phyloP scores from a whole-genome alignment of 2,888 invertebrate species.

The Nebria salina region DNA sequence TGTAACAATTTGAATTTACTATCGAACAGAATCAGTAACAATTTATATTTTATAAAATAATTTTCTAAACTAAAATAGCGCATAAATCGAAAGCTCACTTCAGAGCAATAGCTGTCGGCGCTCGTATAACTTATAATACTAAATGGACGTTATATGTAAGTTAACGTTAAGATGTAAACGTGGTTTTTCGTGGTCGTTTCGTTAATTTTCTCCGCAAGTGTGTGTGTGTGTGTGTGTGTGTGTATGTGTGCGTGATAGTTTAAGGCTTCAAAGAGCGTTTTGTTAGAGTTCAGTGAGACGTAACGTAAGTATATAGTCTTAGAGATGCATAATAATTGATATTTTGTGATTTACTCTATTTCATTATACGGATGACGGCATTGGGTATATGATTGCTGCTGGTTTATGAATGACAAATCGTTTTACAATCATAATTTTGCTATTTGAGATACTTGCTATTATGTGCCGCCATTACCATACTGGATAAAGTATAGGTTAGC shows the following conservation, averaged over 20 bases:
- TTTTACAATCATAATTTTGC: not conserved
- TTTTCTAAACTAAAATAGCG: slow-evolving; percentile 36
- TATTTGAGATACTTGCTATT: not conserved
- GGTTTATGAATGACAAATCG: slow-evolving; percentile 28
- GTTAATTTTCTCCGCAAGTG: slow-evolving; percentile 33
- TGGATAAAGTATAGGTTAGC: not conserved
- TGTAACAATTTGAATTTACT: slow-evolving; percentile 1
- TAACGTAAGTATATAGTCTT: slow-evolving; percentile 14
- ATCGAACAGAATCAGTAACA: slow-evolving; percentile 8
- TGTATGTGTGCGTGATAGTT: slow-evolving; percentile 19
- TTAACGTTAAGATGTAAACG: slow-evolving; percentile 16
- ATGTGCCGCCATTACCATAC: not conserved
- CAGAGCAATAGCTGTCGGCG: slow-evolving; percentile 28
- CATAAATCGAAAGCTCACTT: slow-evolving; percentile 21
- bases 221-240: not conserved
- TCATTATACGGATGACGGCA: slow-evolving; percentile 26
- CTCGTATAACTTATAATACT: slow-evolving; percentile 12
- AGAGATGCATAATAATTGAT: slow-evolving; percentile 42
- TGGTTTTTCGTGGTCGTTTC: slow-evolving; percentile 19
- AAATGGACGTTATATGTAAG: slow-evolving; percentile 10
- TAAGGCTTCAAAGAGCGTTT: slow-evolving; percentile 14
- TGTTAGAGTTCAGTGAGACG: slow-evolving; percentile 25
- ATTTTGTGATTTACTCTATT: slow-evolving; percentile 40
- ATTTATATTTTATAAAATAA: slow-evolving; percentile 31
- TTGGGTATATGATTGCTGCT: slow-evolving; percentile 14